phyloP scores from a whole-genome alignment of 2,113 vertebrate genomes.

The Synodontis membranacea region DNA sequence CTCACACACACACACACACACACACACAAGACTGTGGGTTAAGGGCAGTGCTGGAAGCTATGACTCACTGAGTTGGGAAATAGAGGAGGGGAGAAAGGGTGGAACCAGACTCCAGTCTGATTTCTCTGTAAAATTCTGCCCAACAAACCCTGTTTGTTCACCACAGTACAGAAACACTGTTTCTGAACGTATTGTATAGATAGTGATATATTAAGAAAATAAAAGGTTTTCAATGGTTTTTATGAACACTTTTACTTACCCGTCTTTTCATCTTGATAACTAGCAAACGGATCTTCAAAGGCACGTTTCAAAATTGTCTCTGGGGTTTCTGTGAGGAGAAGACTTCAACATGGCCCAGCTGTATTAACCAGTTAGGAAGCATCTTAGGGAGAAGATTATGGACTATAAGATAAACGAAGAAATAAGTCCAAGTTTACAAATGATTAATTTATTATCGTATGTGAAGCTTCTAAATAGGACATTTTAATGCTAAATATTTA shows the following conservation, averaged over 20 bases:
- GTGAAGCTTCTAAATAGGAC: neutral
- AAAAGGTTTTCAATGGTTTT: neutral
- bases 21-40: neutral
- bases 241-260: neutral
- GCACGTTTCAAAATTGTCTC: neutral
- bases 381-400: neutral
- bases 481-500: neutral
- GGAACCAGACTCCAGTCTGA: constrained; percentile 14
- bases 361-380: neutral
- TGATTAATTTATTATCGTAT: neutral
- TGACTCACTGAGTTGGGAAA: constrained; percentile 47
- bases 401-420: too few species aligned
- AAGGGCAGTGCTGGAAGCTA: constrained; percentile 24
- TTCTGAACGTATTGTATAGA: neutral
- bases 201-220: neutral
- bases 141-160: neutral
- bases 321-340: neutral
- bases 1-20: neutral
- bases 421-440: neutral
- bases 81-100: neutral
- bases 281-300: neutral
- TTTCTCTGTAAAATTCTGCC: neutral
- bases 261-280: neutral
- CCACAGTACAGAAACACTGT: too few species aligned
- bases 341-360: neutral